A percentile compares a stretch with the other conserved stretches of the same genome.
These are phyloP conservation scores for Macropus fuliginosus DNA, from an alignment of 2,797 vertebrate genomes.

Conservation along the genomic window DNA sequence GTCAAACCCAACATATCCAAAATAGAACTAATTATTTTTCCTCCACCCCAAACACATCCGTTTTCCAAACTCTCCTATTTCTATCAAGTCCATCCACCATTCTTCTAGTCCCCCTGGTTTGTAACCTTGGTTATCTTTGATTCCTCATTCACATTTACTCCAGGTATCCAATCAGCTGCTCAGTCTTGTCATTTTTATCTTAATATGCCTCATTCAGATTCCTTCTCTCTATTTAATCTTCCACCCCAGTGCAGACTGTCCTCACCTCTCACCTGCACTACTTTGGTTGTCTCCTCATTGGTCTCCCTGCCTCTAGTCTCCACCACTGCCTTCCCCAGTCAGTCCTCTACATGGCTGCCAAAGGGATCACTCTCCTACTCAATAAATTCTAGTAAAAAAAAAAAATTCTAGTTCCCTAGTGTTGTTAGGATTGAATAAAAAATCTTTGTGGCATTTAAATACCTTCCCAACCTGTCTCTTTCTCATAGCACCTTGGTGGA, in stretches of 20 bases:
- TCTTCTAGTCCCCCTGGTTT: not conserved
- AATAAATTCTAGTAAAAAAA: not conserved
- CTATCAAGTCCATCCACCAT: not conserved
- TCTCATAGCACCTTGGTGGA: not conserved
- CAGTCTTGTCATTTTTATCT: not conserved
- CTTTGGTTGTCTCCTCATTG: not conserved
- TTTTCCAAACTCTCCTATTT: not conserved
- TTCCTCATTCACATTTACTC: too few relatives aligned
- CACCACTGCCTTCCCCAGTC: not conserved
- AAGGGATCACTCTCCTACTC: not conserved
- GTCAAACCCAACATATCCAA: not conserved
- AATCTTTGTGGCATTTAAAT: not conserved
- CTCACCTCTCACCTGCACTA: not conserved
- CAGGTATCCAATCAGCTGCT: not conserved
- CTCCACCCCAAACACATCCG: not conserved
- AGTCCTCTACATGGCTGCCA: not conserved
- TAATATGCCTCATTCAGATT: not conserved
- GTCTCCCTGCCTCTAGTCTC: not conserved
- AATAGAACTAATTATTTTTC: not conserved
- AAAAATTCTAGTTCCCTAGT: not conserved
- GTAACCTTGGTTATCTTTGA: not conserved
- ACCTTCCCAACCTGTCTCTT: not conserved
- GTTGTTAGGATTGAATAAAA: not conserved
- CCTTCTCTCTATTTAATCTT: not conserved
- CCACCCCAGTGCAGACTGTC: not conserved